phyloP scores from a whole-genome alignment of 2,797 vertebrate genomes.

The Schizothorax lantsangensis region DNA sequence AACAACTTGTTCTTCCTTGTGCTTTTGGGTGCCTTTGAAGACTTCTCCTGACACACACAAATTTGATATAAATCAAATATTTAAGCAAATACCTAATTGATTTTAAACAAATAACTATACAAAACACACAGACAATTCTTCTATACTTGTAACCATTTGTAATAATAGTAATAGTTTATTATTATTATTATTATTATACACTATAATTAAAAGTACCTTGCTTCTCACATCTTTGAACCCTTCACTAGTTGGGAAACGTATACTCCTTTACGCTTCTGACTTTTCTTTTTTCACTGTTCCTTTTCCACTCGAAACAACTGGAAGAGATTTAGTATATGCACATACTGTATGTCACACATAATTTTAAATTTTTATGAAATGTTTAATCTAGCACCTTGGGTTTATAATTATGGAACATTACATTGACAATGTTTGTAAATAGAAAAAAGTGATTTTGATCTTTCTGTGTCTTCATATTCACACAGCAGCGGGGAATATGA shows the following conservation, averaged over 20 bases:
- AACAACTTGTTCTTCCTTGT: neutral
- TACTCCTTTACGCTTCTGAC: neutral
- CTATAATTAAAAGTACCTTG: constrained; percentile 3
- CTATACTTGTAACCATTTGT: neutral
- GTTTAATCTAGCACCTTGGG: neutral
- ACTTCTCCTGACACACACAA: neutral
- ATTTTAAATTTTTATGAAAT: neutral
- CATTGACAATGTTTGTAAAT: too few species aligned
- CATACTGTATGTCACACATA: too few species aligned
- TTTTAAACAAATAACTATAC: neutral
- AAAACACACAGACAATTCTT: neutral
- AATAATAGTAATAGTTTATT: neutral
- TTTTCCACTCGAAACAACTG: neutral
- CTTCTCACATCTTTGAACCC: neutral
- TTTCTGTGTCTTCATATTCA: too few species aligned
- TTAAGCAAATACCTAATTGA: neutral
- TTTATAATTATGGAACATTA: too few species aligned
- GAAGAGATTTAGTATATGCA: neutral
- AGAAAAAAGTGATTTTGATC: too few species aligned
- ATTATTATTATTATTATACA: too few species aligned
- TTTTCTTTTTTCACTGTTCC: constrained; percentile 6
- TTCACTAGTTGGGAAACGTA: neutral
- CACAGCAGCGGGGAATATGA: too few species aligned
- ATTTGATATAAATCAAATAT: neutral
- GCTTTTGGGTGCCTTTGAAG: neutral